A percentile compares a stretch with the other conserved stretches of the same genome.
phyloP scores from a whole-genome alignment of 1,140 invertebrate species.

The Anastrepha obliqua region DNA sequence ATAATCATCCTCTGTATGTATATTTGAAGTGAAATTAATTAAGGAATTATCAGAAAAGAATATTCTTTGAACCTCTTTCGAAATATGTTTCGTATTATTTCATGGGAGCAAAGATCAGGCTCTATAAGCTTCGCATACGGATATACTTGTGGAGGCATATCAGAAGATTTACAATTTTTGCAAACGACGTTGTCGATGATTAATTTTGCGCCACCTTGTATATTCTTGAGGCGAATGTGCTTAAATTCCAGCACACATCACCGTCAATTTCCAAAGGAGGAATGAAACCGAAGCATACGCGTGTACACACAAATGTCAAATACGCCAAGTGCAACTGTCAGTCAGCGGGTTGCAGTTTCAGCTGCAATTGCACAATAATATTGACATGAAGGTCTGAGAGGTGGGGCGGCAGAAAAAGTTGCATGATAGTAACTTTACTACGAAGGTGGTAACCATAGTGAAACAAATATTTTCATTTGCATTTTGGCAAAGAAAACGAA shows the following conservation, averaged over 20 bases:
- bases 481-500: neutral
- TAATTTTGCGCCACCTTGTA: too few relatives aligned
- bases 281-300: neutral
- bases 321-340: constrained; percentile 20
- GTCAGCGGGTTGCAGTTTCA: neutral
- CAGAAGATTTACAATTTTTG: too few relatives aligned
- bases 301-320: constrained; percentile 28
- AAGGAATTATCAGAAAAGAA: too few relatives aligned
- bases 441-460: constrained; percentile 16
- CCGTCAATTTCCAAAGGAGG: neutral
- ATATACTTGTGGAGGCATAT: too few relatives aligned
- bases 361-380: neutral
- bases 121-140: too few relatives aligned
- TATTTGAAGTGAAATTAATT: too few relatives aligned
- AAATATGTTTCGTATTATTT: too few relatives aligned
- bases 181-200: too few relatives aligned
- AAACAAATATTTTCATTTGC: constrained; percentile 23
- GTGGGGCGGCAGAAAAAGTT: neutral
- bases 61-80: too few relatives aligned
- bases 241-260: neutral
- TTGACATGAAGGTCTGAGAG: neutral
- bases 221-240: neutral
- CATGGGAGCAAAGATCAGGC: too few relatives aligned
- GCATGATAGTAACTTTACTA: neutral
- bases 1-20: too few relatives aligned